Evolutionary conservation across 2,797 vertebrate species (phyloP), one percentile per base, ranked within the genome.

Genomic region (Tragelaphus eurycerus): DNA sequence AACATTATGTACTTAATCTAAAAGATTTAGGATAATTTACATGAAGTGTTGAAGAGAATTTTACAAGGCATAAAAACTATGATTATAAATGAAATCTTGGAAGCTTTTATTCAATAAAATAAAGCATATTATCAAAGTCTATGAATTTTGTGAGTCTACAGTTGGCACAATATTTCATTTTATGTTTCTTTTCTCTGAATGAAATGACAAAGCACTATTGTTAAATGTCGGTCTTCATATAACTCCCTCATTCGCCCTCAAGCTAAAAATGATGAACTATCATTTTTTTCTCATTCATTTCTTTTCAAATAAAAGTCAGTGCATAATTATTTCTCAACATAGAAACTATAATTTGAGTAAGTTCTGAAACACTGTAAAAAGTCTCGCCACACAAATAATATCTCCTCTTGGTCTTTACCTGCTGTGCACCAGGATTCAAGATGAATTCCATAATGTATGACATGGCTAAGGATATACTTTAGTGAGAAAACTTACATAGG

Each of bases 181-280:
- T 93, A 64, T 85, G 29, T 59, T 93, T 86, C 46, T 92, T 85
- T 96, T 76, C 25, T 19, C 13, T 50, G 27, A 88, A 62, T 91
- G 71, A 74, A 43, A 90, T 88, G 89, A 94, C n/a, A 62, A 87
- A 74, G 11, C 27, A 1, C 11, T 87, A 55, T 25, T 88, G n/a
- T 46, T 92, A 67, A 95, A 31, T 92, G 31, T 13, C 60, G 7
- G 21, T 82, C 43, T 94, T 90, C 76, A 67, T 23, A 88, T 82
- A 89, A 89, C 38, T 81, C 29, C 8, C 21, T 92, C 62, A 89
- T 86, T 87, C 94, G 74, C 23, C 27, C n/a, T 67, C 25, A 34
- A 89, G 60, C n/a, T 90, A 89, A 95, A 93, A 96, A 79, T 71
- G 74, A 93, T 74, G 27, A 81, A 55, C 16, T 96, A 89, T 92